A percentile compares a stretch with the other conserved stretches of the same genome.
Conservation (phyloP, 1,140 invertebrate species). For the Brachionus plicatilis region DNA sequence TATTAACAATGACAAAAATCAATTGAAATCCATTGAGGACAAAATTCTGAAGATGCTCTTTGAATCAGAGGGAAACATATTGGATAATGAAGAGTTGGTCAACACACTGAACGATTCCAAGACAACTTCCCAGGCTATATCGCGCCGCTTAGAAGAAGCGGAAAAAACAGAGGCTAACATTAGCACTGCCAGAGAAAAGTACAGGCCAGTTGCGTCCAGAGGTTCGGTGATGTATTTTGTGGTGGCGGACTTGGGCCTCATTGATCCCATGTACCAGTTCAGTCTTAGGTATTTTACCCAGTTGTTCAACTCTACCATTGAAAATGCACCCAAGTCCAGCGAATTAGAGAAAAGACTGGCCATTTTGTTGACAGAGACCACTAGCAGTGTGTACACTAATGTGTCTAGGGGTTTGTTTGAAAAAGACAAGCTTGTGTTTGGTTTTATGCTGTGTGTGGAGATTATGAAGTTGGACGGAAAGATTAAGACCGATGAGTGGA, state of each 20-base stretch:
- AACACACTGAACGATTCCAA: constrained; percentile 62
- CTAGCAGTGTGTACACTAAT: constrained; percentile 59
- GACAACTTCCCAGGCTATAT: constrained; percentile 63
- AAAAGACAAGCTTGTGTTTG: constrained; percentile 56
- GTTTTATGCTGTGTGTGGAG: constrained; percentile 70
- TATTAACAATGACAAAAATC: constrained; percentile 48
- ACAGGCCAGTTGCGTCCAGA: constrained; percentile 51
- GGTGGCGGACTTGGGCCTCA: constrained; percentile 55
- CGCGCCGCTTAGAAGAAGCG: constrained; percentile 69
- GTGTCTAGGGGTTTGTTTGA: constrained; percentile 57
- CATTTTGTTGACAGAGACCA: constrained; percentile 55
- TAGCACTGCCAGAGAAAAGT: constrained; percentile 45
- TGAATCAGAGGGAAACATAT: constrained; percentile 40
- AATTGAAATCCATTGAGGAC: constrained; percentile 39
- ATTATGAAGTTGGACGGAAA: constrained; percentile 63
- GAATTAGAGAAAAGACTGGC: constrained; percentile 48
- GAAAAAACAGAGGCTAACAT: constrained; percentile 64
- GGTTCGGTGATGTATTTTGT: constrained; percentile 58
- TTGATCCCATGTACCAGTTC: constrained; percentile 60
- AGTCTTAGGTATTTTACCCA: constrained; percentile 78
- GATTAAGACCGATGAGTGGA: constrained; percentile 63
- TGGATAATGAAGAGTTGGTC: constrained; percentile 40
- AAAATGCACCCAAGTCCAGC: constrained; percentile 49
- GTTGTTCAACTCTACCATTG: constrained; percentile 48
- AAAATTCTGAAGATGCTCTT: constrained; percentile 39